Conservation (phyloP, 2,113 vertebrate genomes). For the Astur gentilis region DNA sequence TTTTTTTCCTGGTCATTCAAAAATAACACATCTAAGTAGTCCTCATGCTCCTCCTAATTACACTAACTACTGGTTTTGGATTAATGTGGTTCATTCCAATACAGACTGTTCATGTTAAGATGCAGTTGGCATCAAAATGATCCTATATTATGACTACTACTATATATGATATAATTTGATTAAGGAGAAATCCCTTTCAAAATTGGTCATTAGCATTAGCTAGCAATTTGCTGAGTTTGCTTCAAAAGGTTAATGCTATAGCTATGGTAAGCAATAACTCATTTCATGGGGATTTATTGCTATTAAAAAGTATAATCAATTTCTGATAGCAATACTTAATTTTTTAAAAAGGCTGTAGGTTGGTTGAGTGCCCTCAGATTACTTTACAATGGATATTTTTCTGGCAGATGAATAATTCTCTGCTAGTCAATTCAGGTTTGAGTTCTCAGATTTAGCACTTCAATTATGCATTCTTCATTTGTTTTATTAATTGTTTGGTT, state of each 20-base stretch:
- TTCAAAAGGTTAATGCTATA: conserved; percentile 43
- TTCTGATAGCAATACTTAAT: conserved; percentile 57
- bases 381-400: conserved; percentile 38
- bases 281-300: conserved; percentile 62
- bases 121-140: conserved; percentile 30
- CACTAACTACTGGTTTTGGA: conserved; percentile 1
- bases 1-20: not conserved
- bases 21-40: not conserved
- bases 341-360: not conserved
- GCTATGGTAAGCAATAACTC: conserved; percentile 21
- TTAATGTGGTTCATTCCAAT: not conserved
- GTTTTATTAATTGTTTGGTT: conserved; percentile 64
- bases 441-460: conserved; percentile 17
- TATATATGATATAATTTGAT: conserved; percentile 23
- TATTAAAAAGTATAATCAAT: conserved; percentile 52
- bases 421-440: conserved; percentile 17
- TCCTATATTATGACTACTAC: not conserved
- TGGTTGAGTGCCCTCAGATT: conserved; percentile 37
- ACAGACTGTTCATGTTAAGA: not conserved
- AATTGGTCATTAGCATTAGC: conserved; percentile 44
- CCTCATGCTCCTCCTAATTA: not conserved
- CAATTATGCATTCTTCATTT: conserved; percentile 53
- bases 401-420: conserved; percentile 16
- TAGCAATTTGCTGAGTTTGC: conserved; percentile 46
- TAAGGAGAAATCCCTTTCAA: conserved; percentile 43